These are phyloP conservation scores for Lynx canadensis DNA, from an alignment of 2,113 vertebrate genomes.

Conservation along the genomic window DNA sequence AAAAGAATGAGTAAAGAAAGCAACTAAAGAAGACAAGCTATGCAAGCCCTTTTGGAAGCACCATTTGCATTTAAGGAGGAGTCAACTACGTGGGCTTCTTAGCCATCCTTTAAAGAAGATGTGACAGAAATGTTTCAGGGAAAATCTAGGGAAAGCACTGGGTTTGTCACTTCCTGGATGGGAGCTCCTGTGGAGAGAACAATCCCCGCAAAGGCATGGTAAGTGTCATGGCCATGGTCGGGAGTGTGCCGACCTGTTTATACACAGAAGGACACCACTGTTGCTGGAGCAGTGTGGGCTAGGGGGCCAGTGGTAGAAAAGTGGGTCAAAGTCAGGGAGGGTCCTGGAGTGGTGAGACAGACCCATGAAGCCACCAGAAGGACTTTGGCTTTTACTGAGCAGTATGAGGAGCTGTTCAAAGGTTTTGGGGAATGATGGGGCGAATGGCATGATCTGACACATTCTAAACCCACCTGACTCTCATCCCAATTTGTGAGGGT, in stretches of 20 bases:
- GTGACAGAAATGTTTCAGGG: not conserved
- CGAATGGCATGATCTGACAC: not conserved
- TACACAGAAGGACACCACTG: not conserved
- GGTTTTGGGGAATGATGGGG: not conserved
- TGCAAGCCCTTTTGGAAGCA: not conserved
- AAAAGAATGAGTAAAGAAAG: not conserved
- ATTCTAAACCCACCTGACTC: not conserved
- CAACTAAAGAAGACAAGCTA: not conserved
- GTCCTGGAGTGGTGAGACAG: too few species aligned
- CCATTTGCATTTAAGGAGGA: not conserved
- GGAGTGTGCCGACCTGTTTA: not conserved
- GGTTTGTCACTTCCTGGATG: not conserved
- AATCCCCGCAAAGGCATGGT: not conserved
- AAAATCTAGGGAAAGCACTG: not conserved
- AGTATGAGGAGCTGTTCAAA: not conserved
- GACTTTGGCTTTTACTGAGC: not conserved
- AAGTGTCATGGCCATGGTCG: rapidly evolving
- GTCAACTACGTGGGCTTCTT: not conserved
- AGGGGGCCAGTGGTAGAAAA: too few species aligned
- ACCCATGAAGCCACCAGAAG: not conserved
- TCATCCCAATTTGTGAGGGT: not conserved
- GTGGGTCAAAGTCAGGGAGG: too few species aligned
- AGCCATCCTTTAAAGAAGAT: not conserved
- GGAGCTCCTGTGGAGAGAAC: not conserved
- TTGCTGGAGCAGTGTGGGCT: not conserved